Evolutionary conservation across 2,113 vertebrate species (phyloP).

Genomic region (Tetrao urogallus): DNA sequence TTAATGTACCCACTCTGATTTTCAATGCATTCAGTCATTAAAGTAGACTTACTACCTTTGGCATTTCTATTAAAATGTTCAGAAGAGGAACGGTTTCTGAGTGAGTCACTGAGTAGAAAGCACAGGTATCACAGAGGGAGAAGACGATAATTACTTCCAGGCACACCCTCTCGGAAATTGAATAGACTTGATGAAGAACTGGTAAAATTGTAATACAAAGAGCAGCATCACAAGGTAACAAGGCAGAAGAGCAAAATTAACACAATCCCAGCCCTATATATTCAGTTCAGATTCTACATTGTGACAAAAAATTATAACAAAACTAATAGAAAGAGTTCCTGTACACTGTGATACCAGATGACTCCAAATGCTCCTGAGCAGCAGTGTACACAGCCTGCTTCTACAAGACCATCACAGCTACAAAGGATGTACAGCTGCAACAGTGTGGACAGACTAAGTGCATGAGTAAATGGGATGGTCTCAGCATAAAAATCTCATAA

Average conservation of each 20-base stretch:
- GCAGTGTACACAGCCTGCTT: not conserved
- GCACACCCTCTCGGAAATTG: not conserved
- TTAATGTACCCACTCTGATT: not conserved
- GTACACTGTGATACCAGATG: not conserved
- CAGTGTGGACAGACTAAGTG: not conserved
- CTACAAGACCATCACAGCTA: not conserved
- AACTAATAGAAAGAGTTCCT: not conserved
- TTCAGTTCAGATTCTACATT: not conserved
- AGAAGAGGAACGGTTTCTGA: not conserved
- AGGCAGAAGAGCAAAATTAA: slow-evolving; percentile 6
- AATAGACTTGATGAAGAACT: not conserved
- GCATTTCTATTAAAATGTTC: slow-evolving; percentile 53
- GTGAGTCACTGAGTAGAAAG: slow-evolving; percentile 31
- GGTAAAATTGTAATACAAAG: not conserved
- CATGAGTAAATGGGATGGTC: not conserved
- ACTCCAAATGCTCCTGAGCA: not conserved
- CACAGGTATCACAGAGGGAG: not conserved
- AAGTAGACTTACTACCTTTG: not conserved
- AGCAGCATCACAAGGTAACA: not conserved
- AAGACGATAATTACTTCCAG: slow-evolving; percentile 4
- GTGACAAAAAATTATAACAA: not conserved
- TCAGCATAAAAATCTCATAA: not conserved
- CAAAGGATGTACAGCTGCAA: not conserved
- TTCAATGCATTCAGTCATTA: slow-evolving; percentile 1
- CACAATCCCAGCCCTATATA: not conserved